Percentiles rank a stretch among this genome's conserved stretches.
Evolutionary conservation across 1,140 invertebrate species (phyloP).

Genomic region (Psix sp.): DNA sequence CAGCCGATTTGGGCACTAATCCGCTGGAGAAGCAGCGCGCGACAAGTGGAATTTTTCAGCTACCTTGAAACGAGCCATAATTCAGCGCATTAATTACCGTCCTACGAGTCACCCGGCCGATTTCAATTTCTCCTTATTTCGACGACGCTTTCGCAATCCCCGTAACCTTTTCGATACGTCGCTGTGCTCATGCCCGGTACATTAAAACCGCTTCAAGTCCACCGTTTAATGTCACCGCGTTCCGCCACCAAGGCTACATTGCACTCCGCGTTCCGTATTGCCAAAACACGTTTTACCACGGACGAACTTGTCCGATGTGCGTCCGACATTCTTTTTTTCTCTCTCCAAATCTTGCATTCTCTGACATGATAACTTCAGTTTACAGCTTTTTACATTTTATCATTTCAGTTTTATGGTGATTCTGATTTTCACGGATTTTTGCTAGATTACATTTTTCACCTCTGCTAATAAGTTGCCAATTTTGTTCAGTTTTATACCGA

Average conservation of each 20-base stretch:
- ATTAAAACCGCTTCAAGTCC: constrained; percentile 9
- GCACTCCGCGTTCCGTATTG: constrained; percentile 4
- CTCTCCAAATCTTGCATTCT: not conserved
- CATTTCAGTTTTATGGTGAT: too few relatives aligned
- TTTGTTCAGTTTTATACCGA: too few relatives aligned
- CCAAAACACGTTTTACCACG: constrained; percentile 13
- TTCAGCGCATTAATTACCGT: constrained; percentile 14
- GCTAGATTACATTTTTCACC: too few relatives aligned
- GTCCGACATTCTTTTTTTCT: not conserved
- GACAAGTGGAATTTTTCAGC: constrained; percentile 25
- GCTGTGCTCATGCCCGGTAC: constrained; percentile 1
- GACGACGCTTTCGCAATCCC: constrained; percentile 4
- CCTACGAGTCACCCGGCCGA: not conserved
- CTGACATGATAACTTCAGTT: not conserved
- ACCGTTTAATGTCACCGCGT: constrained; percentile 8
- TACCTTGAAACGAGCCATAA: constrained; percentile 17
- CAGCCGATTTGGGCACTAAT: too few relatives aligned
- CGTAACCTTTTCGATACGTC: constrained; percentile 20
- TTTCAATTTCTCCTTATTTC: not conserved
- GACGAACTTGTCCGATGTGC: constrained; percentile 9
- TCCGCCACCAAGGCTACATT: constrained; percentile 11
- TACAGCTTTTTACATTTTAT: too few relatives aligned
- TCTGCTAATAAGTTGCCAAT: too few relatives aligned
- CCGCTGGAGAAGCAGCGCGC: too few relatives aligned
- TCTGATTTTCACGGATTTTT: too few relatives aligned